Conservation (phyloP, 1,140 invertebrate species). For the Neodiprion fabricii region DNA sequence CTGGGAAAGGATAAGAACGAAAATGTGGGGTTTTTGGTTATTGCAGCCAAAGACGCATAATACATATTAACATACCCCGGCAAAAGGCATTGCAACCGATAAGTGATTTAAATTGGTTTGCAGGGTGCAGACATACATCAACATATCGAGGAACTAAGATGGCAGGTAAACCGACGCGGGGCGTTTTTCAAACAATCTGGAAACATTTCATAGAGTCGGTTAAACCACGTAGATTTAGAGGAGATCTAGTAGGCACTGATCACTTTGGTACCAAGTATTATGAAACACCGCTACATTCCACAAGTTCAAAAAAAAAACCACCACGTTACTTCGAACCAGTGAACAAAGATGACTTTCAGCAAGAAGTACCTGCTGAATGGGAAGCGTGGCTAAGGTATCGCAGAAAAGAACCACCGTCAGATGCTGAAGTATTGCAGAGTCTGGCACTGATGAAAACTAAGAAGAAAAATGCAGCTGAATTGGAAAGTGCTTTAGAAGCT, state of each 20-base stretch:
- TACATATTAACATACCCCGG: too few relatives aligned
- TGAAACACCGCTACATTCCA: conserved; percentile 72
- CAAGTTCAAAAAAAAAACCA: conserved; percentile 65
- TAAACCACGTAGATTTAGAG: conserved; percentile 59
- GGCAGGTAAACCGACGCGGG: conserved; percentile 40
- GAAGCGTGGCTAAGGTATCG: conserved; percentile 80
- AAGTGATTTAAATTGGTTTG: neutral
- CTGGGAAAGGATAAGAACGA: too few relatives aligned
- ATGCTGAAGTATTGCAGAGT: conserved; percentile 76
- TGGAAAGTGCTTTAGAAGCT: conserved; percentile 56
- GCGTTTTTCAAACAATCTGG: conserved; percentile 57
- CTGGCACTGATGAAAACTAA: conserved; percentile 73
- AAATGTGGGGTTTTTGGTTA: too few relatives aligned
- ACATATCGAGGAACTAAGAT: conserved; percentile 29
- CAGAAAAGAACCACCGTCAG: conserved; percentile 71
- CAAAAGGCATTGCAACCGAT: neutral
- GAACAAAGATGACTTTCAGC: conserved; percentile 67
- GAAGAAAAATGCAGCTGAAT: conserved; percentile 74
- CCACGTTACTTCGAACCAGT: conserved; percentile 76
- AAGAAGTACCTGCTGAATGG: conserved; percentile 83
- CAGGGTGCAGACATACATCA: neutral
- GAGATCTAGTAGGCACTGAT: conserved; percentile 69
- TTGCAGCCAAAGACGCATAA: too few relatives aligned
- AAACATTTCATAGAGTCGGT: conserved; percentile 68
- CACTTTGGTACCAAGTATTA: conserved; percentile 83